Percentiles rank a stretch among this genome's conserved stretches.
phyloP scores from a whole-genome alignment of 2,797 vertebrate genomes.

The Gambusia yucatana region DNA sequence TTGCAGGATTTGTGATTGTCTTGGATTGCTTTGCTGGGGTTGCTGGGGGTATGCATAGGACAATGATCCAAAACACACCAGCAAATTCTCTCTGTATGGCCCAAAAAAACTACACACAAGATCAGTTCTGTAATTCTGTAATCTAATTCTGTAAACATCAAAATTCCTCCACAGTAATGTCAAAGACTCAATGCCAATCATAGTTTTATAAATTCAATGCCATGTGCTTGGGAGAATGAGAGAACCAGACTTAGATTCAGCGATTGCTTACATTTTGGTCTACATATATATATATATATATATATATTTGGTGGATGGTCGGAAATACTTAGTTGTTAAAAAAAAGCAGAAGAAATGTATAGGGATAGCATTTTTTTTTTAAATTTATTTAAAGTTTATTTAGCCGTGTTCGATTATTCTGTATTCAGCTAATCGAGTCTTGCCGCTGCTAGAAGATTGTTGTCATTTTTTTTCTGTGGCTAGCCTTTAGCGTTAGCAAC shows the following conservation, averaged over 20 bases:
- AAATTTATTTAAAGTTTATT: background rate
- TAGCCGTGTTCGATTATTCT: constrained; percentile 27
- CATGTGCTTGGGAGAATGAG: background rate
- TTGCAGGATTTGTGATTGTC: no score
- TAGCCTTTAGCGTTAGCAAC: constrained; percentile 45
- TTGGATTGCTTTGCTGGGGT: no score
- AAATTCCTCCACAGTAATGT: background rate
- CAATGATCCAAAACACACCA: no score
- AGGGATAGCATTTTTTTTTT: no score
- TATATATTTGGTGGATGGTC: no score
- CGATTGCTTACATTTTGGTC: background rate
- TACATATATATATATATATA: no score
- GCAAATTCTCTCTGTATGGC: no score
- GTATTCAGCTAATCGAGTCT: constrained; percentile 42
- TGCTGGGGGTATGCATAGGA: no score
- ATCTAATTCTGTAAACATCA: background rate
- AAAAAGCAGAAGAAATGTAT: background rate
- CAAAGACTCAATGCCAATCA: background rate
- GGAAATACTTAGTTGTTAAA: no score
- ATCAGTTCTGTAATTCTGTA: background rate
- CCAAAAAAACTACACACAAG: no score
- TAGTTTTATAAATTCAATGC: background rate
- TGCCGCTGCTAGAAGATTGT: constrained; percentile 49
- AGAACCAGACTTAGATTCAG: background rate
- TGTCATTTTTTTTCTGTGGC: constrained; percentile 53